phyloP scores from a whole-genome alignment of 2,888 invertebrate species.

The Macrosoma leucophasiata region DNA sequence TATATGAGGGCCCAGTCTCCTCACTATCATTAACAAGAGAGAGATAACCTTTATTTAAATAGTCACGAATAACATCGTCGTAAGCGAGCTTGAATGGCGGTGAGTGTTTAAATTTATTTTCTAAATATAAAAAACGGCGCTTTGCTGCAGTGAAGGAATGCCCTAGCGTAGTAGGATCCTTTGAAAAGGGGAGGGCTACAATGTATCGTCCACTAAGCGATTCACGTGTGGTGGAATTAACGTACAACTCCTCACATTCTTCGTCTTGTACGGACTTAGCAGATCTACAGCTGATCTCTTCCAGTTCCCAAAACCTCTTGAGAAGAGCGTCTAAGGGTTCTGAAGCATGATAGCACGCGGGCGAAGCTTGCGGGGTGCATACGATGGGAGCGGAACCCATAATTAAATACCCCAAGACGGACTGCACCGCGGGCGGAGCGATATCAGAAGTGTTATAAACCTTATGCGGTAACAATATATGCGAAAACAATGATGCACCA shows the following conservation, averaged over 20 bases:
- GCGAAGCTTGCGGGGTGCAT: too few relatives aligned
- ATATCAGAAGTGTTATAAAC: not conserved
- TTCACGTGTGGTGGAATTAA: not conserved
- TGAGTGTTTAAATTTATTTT: slow-evolving; percentile 1
- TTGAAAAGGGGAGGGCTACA: not conserved
- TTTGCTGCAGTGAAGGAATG: not conserved
- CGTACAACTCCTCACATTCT: not conserved
- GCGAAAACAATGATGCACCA: slow-evolving; percentile 18
- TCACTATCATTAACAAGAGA: too few relatives aligned
- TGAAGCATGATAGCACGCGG: too few relatives aligned
- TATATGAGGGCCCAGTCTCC: too few relatives aligned
- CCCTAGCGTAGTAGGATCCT: slow-evolving; percentile 1
- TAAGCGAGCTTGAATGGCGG: not conserved
- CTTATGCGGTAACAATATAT: slow-evolving; percentile 8
- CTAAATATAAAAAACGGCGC: slow-evolving; percentile 2
- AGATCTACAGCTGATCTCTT: not conserved
- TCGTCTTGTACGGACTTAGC: too few relatives aligned
- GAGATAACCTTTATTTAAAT: too few relatives aligned
- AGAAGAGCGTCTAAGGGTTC: too few relatives aligned
- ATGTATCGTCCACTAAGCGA: too few relatives aligned
- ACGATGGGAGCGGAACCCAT: slow-evolving; percentile 1
- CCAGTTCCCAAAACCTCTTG: slow-evolving; percentile 1
- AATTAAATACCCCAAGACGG: not conserved
- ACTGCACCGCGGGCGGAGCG: slow-evolving; percentile 2
- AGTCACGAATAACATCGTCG: not conserved